Evolutionary conservation across 1,140 invertebrate species (phyloP), one percentile per base, ranked within the genome.

Genomic region (Coptotermes formosanus): DNA sequence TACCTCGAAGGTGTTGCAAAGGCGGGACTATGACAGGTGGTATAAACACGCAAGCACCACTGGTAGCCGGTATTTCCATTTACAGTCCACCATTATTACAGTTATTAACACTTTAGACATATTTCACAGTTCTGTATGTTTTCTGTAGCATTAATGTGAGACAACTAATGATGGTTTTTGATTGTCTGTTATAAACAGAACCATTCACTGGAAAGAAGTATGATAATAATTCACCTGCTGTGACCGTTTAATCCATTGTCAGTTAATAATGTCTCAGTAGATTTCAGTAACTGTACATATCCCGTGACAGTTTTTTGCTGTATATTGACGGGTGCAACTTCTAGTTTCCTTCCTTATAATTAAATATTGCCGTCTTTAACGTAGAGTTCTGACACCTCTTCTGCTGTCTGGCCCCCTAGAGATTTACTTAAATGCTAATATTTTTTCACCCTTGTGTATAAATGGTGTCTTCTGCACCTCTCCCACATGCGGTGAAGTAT

Each of bases 11-110:
- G 81, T 45, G 81, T 69, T 85, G 52, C 59, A 64, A 82, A 45
- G 85, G 75, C 75, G 64, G 44, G 85, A 43, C 30, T 82, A 43
- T 82, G 75, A 85, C 85, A 85, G 85, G 85, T 85, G 85, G 85
- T 85, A 85, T 85, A 84, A 52, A 84, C 83, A 84, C 45, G 83
- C 83, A 52, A 48, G 30, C 83, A 84, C 83, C 45, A 25, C 83
- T 84, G 83, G 83, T 82, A 85, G 85, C 55, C 64, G 85, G 85
- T 85, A 85, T 85, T 85, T 85, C 85, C 44, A 75, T 75, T 64
- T 64, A 75, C n/a, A 75, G 64, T 75, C 64, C 64, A 75, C 64
- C 64, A 75, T 75, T 75, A 75, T 75, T 75, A 75, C n/a, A 16
- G 3, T 75, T 75, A 75, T 75, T 75, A 75, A 75, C 64, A 75